phyloP scores from a whole-genome alignment of 2,113 vertebrate species.

The Cariama cristata region DNA sequence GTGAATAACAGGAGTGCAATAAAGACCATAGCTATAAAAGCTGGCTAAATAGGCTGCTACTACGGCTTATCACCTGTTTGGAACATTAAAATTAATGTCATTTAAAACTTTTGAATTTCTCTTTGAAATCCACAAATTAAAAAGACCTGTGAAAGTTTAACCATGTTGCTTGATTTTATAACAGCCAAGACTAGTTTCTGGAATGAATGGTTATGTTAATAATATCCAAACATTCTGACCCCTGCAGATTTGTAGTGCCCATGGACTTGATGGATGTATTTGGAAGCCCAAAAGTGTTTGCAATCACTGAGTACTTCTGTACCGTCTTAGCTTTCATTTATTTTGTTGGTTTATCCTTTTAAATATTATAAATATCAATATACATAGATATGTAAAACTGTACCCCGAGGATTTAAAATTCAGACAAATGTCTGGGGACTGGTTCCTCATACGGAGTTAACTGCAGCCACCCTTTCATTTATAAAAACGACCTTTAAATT shows the following conservation, averaged over 20 bases:
- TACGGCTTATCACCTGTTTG: not conserved
- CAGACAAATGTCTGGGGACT: not conserved
- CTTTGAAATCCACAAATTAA: not conserved
- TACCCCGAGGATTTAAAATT: not conserved
- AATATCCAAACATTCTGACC: not conserved
- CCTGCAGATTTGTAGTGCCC: not conserved
- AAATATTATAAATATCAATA: not conserved
- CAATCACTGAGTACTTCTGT: not conserved
- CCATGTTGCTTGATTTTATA: not conserved
- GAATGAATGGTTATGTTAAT: not conserved
- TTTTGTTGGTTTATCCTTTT: not conserved
- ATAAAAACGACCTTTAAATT: constrained; percentile 27
- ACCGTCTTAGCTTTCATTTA: not conserved
- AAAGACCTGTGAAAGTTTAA: not conserved
- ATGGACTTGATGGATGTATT: not conserved
- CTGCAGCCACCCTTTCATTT: not conserved
- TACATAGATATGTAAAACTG: not conserved
- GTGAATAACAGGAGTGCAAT: not conserved
- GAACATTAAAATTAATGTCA: not conserved
- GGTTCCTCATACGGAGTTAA: not conserved
- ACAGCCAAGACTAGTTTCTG: not conserved
- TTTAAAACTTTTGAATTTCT: not conserved
- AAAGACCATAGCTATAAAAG: not conserved
- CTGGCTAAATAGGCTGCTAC: not conserved
- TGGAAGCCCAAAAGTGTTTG: not conserved